Base-by-base conservation (phyloP, 1,140 invertebrate genomes). In the Camponotus pennsylvanicus region DNA sequence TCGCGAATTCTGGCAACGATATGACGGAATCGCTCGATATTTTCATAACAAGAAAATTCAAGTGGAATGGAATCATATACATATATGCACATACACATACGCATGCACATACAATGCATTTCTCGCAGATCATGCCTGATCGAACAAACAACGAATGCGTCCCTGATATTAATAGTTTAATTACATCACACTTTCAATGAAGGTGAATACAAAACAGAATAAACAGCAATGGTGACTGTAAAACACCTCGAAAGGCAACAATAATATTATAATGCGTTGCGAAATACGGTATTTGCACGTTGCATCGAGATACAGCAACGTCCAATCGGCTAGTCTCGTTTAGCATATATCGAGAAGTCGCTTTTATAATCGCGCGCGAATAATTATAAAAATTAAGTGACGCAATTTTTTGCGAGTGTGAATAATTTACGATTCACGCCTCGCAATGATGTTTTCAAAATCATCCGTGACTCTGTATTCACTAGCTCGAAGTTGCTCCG, bases 141-240 rank as follows among this genome's bases (percentile, higher is more conserved):
- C 40, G 59, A 66, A 59, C 76, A n/a, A 78, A 64, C 9, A 66
- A 4, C 59, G 77, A 32, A 75, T 52, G 40, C 52, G 73, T 57
- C 73, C 21, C 55, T 75, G 73, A 13, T 84, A 89, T 87, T 87
- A 89, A 89, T 89, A 89, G 88, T 59, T 63, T n/a, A 87, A 84
- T 90, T 90, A 87, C 88, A 75, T 89, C 88, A 89, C 32, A 37
- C 11, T 27, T 88, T 73, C 64, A 45, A 86, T 45, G 73, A 49
- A 57, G 66, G 42, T 61, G 83, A 89, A 89, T 55, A 71, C 7
- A 42, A 27, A n/a, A 27, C 27, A 34, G 49, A 45, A 27, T 15
- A 57, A 11, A 73, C 11, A 69, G 40, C 55, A 40, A 21, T 6
- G 37, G 11, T 11, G 40, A 8, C 34, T 73, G 55, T 82, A 82